A percentile compares a stretch with the other conserved stretches of the same genome.
phyloP scores from a whole-genome alignment of 92 coral and sea anemone species.

The Chrysogorgia sp. region DNA sequence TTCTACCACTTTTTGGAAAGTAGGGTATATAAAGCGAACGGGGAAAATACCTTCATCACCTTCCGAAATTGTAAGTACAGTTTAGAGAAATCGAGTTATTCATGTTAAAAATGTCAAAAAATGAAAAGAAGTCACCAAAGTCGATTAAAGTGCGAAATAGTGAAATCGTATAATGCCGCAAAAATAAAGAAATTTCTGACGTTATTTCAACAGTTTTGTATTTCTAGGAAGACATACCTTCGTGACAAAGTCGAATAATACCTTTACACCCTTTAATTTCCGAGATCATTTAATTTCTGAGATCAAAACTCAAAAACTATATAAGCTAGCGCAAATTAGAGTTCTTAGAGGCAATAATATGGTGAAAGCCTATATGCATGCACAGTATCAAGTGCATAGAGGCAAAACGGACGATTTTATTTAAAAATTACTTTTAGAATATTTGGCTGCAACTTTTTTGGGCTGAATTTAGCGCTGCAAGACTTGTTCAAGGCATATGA shows the following conservation, averaged over 20 bases:
- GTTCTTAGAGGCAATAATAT: not conserved
- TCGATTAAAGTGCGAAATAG: constrained; percentile 9
- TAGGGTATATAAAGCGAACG: too few relatives aligned
- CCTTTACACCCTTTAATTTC: not conserved
- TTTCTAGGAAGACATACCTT: not conserved
- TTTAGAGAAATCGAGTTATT: constrained; percentile 18
- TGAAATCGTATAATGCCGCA: constrained; percentile 11
- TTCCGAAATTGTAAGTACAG: constrained; percentile 13
- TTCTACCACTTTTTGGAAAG: too few relatives aligned
- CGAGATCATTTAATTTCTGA: not conserved
- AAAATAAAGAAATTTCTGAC: not conserved
- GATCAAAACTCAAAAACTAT: not conserved
- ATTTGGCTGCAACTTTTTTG: too few relatives aligned
- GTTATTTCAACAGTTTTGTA: not conserved
- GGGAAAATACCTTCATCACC: constrained; percentile 1
- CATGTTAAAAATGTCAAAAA: not conserved
- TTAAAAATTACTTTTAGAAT: not conserved
- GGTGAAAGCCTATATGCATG: not conserved
- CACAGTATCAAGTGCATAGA: not conserved
- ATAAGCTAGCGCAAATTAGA: not conserved
- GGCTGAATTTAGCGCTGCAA: too few relatives aligned
- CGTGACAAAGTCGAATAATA: not conserved
- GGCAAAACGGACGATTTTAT: not conserved
- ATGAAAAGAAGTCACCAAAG: constrained; percentile 6
- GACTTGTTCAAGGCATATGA: too few relatives aligned